These are phyloP conservation scores for Geococcyx californianus DNA, from an alignment of 2,113 vertebrate genomes.

Conservation along the genomic window DNA sequence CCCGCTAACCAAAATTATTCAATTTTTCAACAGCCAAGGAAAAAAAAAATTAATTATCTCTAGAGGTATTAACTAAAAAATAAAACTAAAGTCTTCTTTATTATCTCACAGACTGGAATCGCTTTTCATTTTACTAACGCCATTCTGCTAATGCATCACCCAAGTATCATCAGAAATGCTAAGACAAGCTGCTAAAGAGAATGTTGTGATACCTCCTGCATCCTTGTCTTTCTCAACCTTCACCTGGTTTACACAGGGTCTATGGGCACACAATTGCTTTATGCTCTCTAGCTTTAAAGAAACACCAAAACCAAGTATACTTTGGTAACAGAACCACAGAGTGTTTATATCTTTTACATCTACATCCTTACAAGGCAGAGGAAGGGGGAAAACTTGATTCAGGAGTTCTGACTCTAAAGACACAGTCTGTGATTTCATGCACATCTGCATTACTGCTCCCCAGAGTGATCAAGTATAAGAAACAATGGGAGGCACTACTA, in stretches of 20 bases:
- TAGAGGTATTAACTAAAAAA: neutral
- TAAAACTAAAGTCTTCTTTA: neutral
- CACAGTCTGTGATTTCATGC: neutral
- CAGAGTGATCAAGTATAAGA: neutral
- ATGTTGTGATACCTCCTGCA: neutral
- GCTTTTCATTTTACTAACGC: neutral
- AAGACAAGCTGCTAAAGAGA: neutral
- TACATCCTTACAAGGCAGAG: neutral
- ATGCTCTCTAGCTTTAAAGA: neutral
- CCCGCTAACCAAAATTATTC: neutral
- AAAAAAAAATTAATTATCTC: no score
- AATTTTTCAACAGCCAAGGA: neutral
- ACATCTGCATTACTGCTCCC: neutral
- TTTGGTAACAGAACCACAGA: neutral
- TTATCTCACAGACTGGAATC: neutral
- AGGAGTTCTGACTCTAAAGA: neutral
- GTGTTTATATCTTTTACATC: neutral
- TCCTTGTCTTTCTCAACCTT: neutral
- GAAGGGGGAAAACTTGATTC: neutral
- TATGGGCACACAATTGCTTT: neutral
- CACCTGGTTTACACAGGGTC: neutral
- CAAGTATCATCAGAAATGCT: neutral
- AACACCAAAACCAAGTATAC: neutral
- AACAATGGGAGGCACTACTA: neutral
- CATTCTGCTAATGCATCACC: accelerated